Conservation (phyloP, 2,797 vertebrate genomes). For the Phrynocephalus guinanensis region DNA sequence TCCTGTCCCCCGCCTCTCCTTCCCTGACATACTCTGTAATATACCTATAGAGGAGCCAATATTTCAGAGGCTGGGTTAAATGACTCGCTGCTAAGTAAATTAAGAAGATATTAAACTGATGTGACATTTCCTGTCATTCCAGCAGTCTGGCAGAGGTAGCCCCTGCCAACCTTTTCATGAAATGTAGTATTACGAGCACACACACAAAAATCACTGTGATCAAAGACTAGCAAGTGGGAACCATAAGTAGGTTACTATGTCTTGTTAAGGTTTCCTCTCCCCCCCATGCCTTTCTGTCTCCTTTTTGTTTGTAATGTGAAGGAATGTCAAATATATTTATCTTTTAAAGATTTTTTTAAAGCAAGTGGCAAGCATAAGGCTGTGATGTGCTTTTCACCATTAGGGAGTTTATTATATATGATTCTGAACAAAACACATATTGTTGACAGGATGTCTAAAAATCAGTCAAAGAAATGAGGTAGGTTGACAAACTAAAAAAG, state of each 20-base stretch:
- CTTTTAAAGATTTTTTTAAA: too few relatives aligned
- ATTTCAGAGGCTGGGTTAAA: neutral
- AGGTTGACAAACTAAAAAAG: slow-evolving; percentile 11
- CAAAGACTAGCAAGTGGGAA: neutral
- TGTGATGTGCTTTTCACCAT: neutral
- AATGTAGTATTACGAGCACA: neutral
- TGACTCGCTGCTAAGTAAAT: neutral
- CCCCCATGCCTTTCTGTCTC: too few relatives aligned
- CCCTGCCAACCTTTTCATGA: neutral
- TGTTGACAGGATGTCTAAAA: slow-evolving; percentile 24
- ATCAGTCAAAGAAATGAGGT: slow-evolving; percentile 26
- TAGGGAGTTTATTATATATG: neutral
- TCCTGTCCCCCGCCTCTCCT: too few relatives aligned
- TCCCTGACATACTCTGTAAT: neutral
- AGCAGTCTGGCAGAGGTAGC: neutral
- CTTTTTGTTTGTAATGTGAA: too few relatives aligned
- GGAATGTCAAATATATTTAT: too few relatives aligned
- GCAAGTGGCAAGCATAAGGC: neutral
- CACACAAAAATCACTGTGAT: neutral
- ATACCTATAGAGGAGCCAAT: neutral
- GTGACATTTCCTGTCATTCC: neutral
- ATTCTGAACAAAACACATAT: slow-evolving; percentile 1
- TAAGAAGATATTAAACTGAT: neutral
- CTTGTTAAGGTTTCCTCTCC: too few relatives aligned
- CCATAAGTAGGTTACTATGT: neutral